Evolutionary conservation across 2,888 invertebrate genomes (phyloP).

Genomic region (Apotomis capreana): DNA sequence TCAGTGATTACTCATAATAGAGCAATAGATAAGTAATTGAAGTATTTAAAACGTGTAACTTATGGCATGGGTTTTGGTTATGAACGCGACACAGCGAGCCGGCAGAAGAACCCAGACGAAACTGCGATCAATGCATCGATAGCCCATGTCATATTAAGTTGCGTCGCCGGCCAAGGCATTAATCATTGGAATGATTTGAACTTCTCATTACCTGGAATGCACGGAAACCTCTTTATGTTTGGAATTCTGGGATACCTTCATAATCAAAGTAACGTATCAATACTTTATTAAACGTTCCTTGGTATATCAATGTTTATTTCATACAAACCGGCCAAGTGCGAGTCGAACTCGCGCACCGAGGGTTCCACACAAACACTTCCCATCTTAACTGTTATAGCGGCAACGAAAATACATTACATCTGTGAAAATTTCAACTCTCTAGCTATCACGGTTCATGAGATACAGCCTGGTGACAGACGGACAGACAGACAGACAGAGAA

Average conservation of each 20-base stretch:
- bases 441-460: too few species aligned
- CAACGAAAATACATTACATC: too few species aligned
- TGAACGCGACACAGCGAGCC: neutral
- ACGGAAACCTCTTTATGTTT: conserved; percentile 33
- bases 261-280: conserved; percentile 16
- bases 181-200: conserved; percentile 27
- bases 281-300: neutral
- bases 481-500: too few species aligned
- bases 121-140: conserved; percentile 30
- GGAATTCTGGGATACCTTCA: conserved; percentile 36
- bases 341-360: too few species aligned
- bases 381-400: too few species aligned
- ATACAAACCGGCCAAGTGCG: too few species aligned
- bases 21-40: neutral
- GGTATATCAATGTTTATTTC: too few species aligned
- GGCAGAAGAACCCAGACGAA: conserved; percentile 16
- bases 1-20: neutral
- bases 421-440: too few species aligned
- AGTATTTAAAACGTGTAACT: too few species aligned
- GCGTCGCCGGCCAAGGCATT: conserved; percentile 38
- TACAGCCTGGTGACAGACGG: too few species aligned
- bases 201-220: conserved; percentile 34
- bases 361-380: too few species aligned
- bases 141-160: conserved; percentile 32
- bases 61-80: conserved; percentile 18